Evolutionary conservation across 2,888 invertebrate genomes (phyloP), one percentile per base, ranked within the genome.

Genomic region (Diloba caeruleocephala): DNA sequence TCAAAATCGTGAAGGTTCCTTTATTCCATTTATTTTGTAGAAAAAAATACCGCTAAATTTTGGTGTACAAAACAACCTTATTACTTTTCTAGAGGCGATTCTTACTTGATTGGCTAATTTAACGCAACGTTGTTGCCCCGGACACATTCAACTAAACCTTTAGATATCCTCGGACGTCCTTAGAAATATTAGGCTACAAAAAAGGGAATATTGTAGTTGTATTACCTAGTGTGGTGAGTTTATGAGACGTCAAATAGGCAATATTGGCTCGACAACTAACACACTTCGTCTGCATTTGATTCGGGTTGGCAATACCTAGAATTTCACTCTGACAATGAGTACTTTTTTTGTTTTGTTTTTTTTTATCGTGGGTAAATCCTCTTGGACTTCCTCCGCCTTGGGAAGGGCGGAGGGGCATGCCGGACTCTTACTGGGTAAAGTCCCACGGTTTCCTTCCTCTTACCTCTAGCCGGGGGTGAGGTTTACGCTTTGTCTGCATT

Each of bases 161-260:
- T 12, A 39, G 33, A 38, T 9, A 37, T 25, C 8, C 21, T 21
- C 7, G 1, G 41, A 26, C 15, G 8, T n/a, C 13, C 1, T 37
- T 17, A 10, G 25, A 26, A 14, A 33, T 28, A 29, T 32, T 37
- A 39, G 6, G 12, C 42, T 6, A 28, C 10, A 57, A 49, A 39
- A 21, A 32, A 13, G 7, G 2, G 21, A 9, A 17, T n/a, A n/a
- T 38, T 34, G 19, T 3, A 37, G 9, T 32, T 14, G n/a, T 37
- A 28, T 26, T 37, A 36, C 28, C 25, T 43, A 5, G 3, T 14
- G 14, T 49, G 41, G 49, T 32, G 39, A 39, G 34, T 49, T 56
- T 49, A 56, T 42, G 23, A 29, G 12, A 21, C 28, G 19, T 19
- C 6, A 50, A 60, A 63, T 49, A 38, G 58, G 3, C 42, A 57